A percentile compares a stretch with the other conserved stretches of the same genome.
phyloP scores from a whole-genome alignment of 2,888 invertebrate species.

The Zonitis immaculata region DNA sequence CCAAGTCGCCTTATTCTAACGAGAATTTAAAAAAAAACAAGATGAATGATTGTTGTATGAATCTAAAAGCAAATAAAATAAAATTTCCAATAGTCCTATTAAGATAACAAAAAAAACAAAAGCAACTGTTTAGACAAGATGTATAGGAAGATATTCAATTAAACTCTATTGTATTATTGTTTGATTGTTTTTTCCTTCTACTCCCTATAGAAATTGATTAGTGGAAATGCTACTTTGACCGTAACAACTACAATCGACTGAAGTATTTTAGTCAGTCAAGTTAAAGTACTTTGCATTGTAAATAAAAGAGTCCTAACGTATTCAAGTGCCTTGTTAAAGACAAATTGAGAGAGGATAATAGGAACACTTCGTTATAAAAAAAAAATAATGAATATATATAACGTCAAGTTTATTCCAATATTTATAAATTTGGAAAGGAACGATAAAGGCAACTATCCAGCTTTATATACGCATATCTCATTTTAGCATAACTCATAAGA shows the following conservation, averaged over 20 bases:
- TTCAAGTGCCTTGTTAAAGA: background rate
- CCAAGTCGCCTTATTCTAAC: background rate
- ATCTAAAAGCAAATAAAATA: background rate
- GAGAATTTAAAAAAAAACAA: no score
- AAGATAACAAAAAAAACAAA: no score
- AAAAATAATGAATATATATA: background rate
- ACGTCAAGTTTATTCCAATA: no score
- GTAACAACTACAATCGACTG: background rate
- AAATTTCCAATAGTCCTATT: background rate
- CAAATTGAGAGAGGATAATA: background rate
- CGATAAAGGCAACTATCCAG: no score
- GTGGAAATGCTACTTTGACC: background rate
- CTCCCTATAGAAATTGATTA: slow-evolving; percentile 2
- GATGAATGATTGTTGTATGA: no score
- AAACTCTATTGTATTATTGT: background rate
- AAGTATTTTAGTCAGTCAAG: background rate
- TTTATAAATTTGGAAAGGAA: no score
- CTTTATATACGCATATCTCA: no score
- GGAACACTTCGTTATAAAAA: background rate
- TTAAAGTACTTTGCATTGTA: slow-evolving; percentile 1
- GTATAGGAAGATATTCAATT: no score
- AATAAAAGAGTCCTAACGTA: background rate
- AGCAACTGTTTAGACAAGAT: no score
- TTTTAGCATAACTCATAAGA: no score
- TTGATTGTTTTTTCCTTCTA: background rate